These are phyloP conservation scores for Nothobranchius kuhntae DNA, from an alignment of 2,113 vertebrate species.

Conservation along the genomic window DNA sequence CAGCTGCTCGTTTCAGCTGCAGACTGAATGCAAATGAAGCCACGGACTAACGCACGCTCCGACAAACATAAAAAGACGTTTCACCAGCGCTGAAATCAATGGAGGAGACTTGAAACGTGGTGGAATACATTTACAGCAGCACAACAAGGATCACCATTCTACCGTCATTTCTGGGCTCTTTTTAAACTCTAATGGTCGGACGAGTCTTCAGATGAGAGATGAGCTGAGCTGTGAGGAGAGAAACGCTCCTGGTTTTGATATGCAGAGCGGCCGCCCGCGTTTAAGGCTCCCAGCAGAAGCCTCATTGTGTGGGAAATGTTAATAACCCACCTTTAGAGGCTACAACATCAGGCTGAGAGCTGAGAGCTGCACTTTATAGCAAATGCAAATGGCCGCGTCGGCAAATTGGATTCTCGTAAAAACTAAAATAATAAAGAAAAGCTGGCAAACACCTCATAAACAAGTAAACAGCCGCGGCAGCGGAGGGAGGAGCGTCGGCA, in stretches of 20 bases:
- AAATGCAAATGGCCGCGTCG: constrained; percentile 89
- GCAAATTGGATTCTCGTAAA: constrained; percentile 85
- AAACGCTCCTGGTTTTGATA: constrained; percentile 81
- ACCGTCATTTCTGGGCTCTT: constrained; percentile 49
- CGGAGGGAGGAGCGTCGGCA: too few species aligned
- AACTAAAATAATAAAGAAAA: constrained; percentile 15
- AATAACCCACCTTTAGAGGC: constrained; percentile 74
- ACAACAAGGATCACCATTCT: constrained; percentile 83
- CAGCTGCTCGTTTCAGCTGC: constrained; percentile 79
- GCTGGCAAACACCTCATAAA: constrained; percentile 6
- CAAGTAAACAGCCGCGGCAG: constrained; percentile 13
- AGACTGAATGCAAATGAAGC: constrained; percentile 92
- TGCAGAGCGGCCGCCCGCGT: constrained; percentile 59
- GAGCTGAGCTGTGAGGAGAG: constrained; percentile 79
- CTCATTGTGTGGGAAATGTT: constrained; percentile 63
- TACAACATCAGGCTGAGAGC: constrained; percentile 75
- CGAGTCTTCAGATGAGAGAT: constrained; percentile 61
- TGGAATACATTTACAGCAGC: constrained; percentile 78
- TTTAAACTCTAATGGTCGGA: constrained; percentile 60
- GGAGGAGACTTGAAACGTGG: constrained; percentile 88
- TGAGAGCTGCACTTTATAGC: constrained; percentile 91
- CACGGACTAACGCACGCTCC: constrained; percentile 48
- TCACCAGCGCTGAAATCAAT: constrained; percentile 91
- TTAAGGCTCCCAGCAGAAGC: constrained; percentile 29
- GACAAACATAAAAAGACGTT: constrained; percentile 87